Evolutionary conservation across 2,888 invertebrate species (phyloP), one percentile per base, ranked within the genome.

Genomic region (Yponomeuta evonymella): DNA sequence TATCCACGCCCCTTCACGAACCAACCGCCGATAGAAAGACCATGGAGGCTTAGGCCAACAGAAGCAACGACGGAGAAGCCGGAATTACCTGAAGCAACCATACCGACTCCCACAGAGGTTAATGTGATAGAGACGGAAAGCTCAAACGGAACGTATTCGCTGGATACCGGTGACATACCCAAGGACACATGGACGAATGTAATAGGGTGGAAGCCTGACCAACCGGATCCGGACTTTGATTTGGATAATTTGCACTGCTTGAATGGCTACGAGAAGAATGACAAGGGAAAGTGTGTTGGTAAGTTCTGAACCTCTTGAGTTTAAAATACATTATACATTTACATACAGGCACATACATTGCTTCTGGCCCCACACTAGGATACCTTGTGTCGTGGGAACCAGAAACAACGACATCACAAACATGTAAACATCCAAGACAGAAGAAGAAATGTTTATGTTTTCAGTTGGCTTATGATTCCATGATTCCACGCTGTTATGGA

Each of bases 231-330:
- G 30, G 82, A 81, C 9, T 86, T 87, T 71, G 80, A 88, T 73
- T 75, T 82, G n/a, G 81, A 84, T 62, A 76, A 84, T 2, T 71
- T 88, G 2, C 88, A 88, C 73, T 94, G 94, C 75, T 80, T 92
- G 67, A 80, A 86, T 74, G 95, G 95, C 1, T 94, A 92, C 72
- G 88, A 93, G 72, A 89, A 93, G 70, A 93, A 94, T 77, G 81
- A 81, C 62, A 77, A 83, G 70, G 94, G 94, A 2, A 92, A 93
- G 48, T 95, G 95, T 80, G 87, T 93, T 63, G 94, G 94, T 94
- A 81, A 87, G 87, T 76, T 15, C n/a, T 10, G 29, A 43, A 33
- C 6, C 9, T 23, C 23, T 23, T 23, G 23, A 0, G 6, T 43
- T 43, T 43, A 43, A 43, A 43, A 8, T 43, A 8, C 43, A n/a